Evolutionary conservation across 1,140 invertebrate genomes (phyloP), one percentile per base, ranked within the genome.

Genomic region (Dendroctonus valens): DNA sequence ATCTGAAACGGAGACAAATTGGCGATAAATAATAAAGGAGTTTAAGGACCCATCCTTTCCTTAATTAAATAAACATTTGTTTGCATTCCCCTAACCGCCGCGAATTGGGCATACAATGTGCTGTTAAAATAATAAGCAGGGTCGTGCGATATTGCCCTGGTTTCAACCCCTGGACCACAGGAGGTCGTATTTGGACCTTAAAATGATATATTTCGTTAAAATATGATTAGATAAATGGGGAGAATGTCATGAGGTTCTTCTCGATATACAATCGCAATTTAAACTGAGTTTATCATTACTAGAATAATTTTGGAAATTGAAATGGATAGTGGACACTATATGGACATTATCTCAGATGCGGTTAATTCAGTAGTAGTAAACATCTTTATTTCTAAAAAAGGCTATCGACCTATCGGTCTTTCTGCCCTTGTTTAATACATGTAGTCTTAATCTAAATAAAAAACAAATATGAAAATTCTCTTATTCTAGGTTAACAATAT

Each of bases 31-130:
- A 64, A 48, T 65, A 41, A 51, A 65, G 12, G 41, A 57, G 63
- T 50, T 8, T 49, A 51, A 51, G 39, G 54, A 65, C 48, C 54
- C 54, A 65, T 65, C 54, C 63, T 58, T 46, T 58, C 63, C 40
- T 58, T 65, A 51, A 65, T 65, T 58, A 65, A 65, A 65, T 65
- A 65, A 65, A 65, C 63, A 65, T 65, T 55, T 15, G 62, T 59
- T 40, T 41, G 63, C 54, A 58, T 59, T 37, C 63, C 55, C 63
- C 53, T 51, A 39, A 6, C 11, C 26, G 41, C 42, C 62, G 42
- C 42, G 52, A 64, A 64, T 57, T 55, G 46, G 41, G 7, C 51
- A 64, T 48, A 64, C 52, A 64, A 64, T 64, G 62, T 64, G 53
- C 40, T 64, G 62, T 64, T 64, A 64, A 64, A 64, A 64, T 64